These are phyloP conservation scores for Astropecten irregularis DNA, from an alignment of 53 echinoderm and acorn worm genomes.

Conservation along the genomic window DNA sequence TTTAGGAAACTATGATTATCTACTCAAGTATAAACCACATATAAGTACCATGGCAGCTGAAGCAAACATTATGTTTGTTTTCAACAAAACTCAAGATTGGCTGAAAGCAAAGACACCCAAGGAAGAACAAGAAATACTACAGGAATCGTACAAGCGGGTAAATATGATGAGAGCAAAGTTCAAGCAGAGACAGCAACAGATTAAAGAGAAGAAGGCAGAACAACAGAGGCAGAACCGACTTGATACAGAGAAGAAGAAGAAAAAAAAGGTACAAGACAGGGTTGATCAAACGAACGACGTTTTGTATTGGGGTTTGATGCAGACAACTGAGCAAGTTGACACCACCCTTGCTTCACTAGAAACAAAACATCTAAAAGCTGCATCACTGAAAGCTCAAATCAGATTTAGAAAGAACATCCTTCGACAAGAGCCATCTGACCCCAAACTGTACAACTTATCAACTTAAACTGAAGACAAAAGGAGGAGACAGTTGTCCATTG, in stretches of 20 bases:
- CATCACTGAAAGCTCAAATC: constrained; percentile 12
- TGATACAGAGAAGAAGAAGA: not conserved
- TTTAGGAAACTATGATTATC: constrained; percentile 40
- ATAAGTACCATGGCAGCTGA: not conserved
- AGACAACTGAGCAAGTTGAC: not conserved
- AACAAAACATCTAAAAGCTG: not conserved
- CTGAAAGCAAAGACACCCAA: not conserved
- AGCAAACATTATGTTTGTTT: not conserved
- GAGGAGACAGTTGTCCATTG: not conserved
- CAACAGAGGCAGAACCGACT: not conserved
- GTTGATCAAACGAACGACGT: constrained; percentile 9
- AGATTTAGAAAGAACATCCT: constrained; percentile 15
- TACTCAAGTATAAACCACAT: too few relatives aligned
- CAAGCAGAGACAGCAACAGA: not conserved
- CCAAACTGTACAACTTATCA: constrained; percentile 17
- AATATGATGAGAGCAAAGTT: not conserved
- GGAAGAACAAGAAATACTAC: not conserved
- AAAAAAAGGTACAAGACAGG: constrained; percentile 3
- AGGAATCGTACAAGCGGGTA: constrained; percentile 5
- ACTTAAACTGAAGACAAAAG: not conserved
- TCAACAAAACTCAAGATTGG: constrained; percentile 17
- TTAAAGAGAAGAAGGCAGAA: not conserved
- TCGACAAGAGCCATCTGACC: constrained; percentile 6
- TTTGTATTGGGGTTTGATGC: constrained; percentile 9
- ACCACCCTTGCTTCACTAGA: not conserved